phyloP scores from a whole-genome alignment of 2,113 vertebrate species.

The Sinocyclocheilus rhinocerous region DNA sequence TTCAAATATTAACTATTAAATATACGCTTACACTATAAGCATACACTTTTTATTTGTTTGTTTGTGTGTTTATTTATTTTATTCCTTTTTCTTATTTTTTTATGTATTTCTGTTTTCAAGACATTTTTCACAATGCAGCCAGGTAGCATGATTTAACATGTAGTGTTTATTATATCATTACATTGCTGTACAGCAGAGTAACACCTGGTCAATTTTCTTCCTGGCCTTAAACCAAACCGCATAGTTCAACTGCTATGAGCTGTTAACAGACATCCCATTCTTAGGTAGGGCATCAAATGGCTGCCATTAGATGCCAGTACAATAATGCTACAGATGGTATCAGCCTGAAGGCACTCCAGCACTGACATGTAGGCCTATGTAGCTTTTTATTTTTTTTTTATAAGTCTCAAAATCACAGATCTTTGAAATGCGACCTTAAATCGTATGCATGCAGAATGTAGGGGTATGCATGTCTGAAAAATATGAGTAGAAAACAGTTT shows the following conservation, averaged over 20 bases:
- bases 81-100: no score
- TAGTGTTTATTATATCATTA: constrained; percentile 1
- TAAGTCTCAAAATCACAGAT: constrained; percentile 41
- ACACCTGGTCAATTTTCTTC: constrained; percentile 27
- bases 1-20: no score
- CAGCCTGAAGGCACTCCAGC: constrained; percentile 39
- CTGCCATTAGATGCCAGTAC: constrained; percentile 46
- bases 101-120: no score
- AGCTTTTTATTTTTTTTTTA: neutral
- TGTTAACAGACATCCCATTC: constrained; percentile 22
- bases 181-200: neutral
- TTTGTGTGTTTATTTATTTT: no score
- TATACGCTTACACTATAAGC: no score
- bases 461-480: neutral
- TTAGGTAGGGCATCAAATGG: constrained; percentile 28
- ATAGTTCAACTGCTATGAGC: constrained; percentile 16
- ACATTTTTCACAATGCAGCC: neutral
- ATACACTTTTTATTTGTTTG: no score
- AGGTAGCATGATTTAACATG: constrained; percentile 13
- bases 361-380: constrained; percentile 13
- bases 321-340: constrained; percentile 50
- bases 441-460: neutral
- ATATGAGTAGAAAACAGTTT: neutral
- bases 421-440: constrained; percentile 29
- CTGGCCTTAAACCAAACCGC: neutral